These are phyloP conservation scores for Chaenocephalus aceratus DNA, from an alignment of 2,113 vertebrate genomes.

Conservation along the genomic window DNA sequence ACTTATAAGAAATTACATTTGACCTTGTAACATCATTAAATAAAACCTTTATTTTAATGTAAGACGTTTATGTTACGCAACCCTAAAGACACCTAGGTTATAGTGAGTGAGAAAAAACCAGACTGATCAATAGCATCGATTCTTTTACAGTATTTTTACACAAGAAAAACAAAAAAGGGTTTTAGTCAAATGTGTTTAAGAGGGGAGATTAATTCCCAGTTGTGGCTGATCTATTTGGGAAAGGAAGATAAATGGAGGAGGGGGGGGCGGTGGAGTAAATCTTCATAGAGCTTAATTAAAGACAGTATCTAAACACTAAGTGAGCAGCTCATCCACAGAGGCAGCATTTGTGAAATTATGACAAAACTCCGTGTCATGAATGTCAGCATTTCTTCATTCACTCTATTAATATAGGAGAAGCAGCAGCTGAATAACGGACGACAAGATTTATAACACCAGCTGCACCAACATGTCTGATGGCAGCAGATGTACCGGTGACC, in stretches of 20 bases:
- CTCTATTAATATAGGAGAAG: too few relatives aligned
- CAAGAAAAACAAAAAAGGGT: neutral
- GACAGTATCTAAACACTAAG: neutral
- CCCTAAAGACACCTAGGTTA: neutral
- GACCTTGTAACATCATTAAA: neutral
- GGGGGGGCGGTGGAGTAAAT: neutral
- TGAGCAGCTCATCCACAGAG: neutral
- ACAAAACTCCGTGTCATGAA: too few relatives aligned
- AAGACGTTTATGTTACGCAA: neutral
- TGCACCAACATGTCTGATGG: slow-evolving; percentile 21
- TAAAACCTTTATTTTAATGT: neutral
- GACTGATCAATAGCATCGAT: neutral
- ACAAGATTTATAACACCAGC: slow-evolving; percentile 29
- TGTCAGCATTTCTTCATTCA: neutral
- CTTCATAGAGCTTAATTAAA: neutral
- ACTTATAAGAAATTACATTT: too few relatives aligned
- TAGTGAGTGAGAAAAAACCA: neutral
- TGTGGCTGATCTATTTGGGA: neutral
- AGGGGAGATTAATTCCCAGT: slow-evolving; percentile 22
- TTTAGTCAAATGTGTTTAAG: slow-evolving; percentile 6
- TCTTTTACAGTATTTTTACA: too few relatives aligned
- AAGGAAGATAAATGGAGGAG: neutral
- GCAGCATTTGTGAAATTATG: neutral
- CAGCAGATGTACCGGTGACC: slow-evolving; percentile 69
- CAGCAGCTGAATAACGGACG: neutral